phyloP scores from a whole-genome alignment of 2,113 vertebrate species.

The Apeltes quadracus region DNA sequence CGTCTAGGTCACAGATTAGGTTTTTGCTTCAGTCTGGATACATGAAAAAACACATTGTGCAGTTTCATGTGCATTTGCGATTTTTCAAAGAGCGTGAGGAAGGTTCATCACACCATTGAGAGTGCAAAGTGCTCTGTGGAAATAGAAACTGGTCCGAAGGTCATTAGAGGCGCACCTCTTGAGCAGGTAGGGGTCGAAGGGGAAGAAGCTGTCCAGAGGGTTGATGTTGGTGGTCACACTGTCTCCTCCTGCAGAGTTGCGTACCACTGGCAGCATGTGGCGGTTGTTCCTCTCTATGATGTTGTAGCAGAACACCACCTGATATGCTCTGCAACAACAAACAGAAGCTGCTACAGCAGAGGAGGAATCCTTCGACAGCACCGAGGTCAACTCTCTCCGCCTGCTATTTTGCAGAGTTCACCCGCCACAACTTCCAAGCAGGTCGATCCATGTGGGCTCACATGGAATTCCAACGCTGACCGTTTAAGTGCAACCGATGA shows the following conservation, averaged over 20 bases:
- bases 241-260: conserved; percentile 85
- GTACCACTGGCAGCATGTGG: conserved; percentile 85
- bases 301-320: conserved; percentile 96
- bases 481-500: too few species aligned
- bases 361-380: neutral
- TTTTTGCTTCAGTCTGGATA: neutral
- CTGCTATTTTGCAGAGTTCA: neutral
- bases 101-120: neutral
- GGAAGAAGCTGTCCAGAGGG: conserved; percentile 95
- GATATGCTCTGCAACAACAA: conserved; percentile 87
- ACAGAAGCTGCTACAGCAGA: neutral
- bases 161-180: conserved; percentile 82
- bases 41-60: neutral
- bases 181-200: conserved; percentile 94
- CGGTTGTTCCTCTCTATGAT: conserved; percentile 95
- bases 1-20: too few species aligned
- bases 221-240: conserved; percentile 85
- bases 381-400: neutral
- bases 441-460: too few species aligned
- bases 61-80: neutral
- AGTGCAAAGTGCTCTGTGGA: neutral
- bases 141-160: neutral
- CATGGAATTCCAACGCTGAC: too few species aligned
- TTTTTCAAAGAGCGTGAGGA: neutral
- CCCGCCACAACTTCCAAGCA: too few species aligned